Evolutionary conservation across 2,888 invertebrate species (phyloP), one percentile per base, ranked within the genome.

Genomic region (Lochmaea crataegi): DNA sequence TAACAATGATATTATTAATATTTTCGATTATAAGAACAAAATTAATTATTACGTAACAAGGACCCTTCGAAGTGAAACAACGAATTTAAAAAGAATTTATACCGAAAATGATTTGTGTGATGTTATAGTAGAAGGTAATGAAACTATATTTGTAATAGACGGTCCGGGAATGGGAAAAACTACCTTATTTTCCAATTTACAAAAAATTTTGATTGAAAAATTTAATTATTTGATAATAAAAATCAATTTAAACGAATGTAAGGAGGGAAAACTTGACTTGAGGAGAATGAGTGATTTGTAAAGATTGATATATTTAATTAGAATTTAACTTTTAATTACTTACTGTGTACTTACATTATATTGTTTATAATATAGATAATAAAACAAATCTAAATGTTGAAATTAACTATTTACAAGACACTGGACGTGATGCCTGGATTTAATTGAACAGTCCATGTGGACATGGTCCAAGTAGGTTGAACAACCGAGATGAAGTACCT

Each of bases 111-210:
- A 57, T 7, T 6, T 58, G 22, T 61, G 38, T 9, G 48, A 48
- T 16, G 2, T 32, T 5, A 51, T 32, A 11, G 61, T 48, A 5
- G 4, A 18, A 7, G 38, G 42, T 11, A 32, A 16, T 16, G 7
- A 38, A 12, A 41, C 12, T 10, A 51, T 51, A n/a, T 61, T 68
- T 9, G 63, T 68, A 51, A 32, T 51, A 26, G 68, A 68, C 38
- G 51, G 45, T 48, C 51, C 68, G 6, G 68, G 68, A 16, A 68
- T 68, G 68, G 68, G 68, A 16, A 68, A 68, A 63, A 68, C 45
- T 4, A 61, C 61, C 11, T 14, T 68, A 10, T 45, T 70, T 14
- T 56, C 64, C 2, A 64, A 16, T 42, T 41, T 70, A 10, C 42
- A 57, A 10, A 12, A 26, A 22, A 10, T 26, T 22, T 42, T 70